Conservation (phyloP, 2,888 invertebrate genomes). For the Folsomia candida region DNA sequence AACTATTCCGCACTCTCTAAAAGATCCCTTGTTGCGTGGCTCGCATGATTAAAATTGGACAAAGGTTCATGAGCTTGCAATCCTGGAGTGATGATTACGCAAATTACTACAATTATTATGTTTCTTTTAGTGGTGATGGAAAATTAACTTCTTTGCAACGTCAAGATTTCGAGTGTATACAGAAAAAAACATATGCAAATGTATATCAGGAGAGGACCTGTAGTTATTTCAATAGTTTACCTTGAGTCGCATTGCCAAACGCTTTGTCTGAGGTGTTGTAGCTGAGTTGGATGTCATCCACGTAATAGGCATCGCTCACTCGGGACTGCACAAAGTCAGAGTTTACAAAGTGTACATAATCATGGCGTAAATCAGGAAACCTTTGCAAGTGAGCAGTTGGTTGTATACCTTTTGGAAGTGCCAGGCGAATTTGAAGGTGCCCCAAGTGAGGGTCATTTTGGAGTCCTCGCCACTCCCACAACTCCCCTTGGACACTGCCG, state of each 20-base stretch:
- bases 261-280: constrained; percentile 64
- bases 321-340: constrained; percentile 65
- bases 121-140: background rate
- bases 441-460: constrained; percentile 70
- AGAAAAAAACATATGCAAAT: too few species aligned
- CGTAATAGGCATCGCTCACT: constrained; percentile 85
- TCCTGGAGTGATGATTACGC: background rate
- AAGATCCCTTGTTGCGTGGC: too few species aligned
- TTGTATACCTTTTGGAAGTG: constrained; percentile 72
- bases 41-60: too few species aligned
- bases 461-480: constrained; percentile 74
- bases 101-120: background rate
- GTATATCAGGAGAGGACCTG: too few species aligned
- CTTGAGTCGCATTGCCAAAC: constrained; percentile 55
- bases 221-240: constrained; percentile 26
- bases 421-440: constrained; percentile 67
- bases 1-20: background rate
- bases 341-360: background rate
- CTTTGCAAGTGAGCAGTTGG: background rate
- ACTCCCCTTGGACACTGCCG: constrained; percentile 69
- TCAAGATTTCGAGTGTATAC: too few species aligned
- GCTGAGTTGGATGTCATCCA: constrained; percentile 70
- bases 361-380: too few species aligned
- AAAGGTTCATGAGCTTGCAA: too few species aligned
- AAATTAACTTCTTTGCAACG: constrained; percentile 9